Evolutionary conservation across 2,888 invertebrate species (phyloP).

Genomic region (Lasius platythorax): DNA sequence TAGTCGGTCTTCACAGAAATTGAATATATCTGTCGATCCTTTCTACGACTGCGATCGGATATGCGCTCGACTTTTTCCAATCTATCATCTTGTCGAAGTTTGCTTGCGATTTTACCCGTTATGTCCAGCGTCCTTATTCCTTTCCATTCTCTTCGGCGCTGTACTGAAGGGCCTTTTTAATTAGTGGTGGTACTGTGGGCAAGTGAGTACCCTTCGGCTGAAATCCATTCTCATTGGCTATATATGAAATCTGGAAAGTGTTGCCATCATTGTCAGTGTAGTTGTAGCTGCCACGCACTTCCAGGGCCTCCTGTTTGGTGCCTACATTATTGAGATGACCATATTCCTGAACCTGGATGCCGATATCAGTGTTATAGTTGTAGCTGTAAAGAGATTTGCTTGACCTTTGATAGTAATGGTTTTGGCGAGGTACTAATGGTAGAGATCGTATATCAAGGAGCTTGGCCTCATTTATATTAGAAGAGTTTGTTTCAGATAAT

Average conservation of each 20-base stretch:
- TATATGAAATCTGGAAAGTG: background rate
- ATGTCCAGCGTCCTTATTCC: background rate
- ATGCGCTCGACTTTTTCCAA: no score
- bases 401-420: no score
- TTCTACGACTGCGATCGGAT: no score
- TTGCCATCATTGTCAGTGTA: constrained; percentile 64
- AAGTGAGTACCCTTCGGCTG: no score
- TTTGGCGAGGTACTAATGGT: no score
- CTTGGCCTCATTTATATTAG: no score
- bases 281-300: constrained; percentile 57
- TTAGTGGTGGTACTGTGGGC: constrained; percentile 73
- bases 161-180: constrained; percentile 54
- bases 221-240: background rate
- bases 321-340: background rate
- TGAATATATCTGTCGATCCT: no score
- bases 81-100: no score
- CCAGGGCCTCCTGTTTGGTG: background rate
- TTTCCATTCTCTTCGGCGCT: background rate
- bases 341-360: background rate
- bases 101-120: background rate
- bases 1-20: background rate
- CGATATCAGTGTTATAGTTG: background rate
- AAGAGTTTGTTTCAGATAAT: background rate
- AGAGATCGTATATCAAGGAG: constrained; percentile 44
- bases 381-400: background rate